Conservation (phyloP, 2,888 invertebrate genomes). For the Euphydryas editha region DNA sequence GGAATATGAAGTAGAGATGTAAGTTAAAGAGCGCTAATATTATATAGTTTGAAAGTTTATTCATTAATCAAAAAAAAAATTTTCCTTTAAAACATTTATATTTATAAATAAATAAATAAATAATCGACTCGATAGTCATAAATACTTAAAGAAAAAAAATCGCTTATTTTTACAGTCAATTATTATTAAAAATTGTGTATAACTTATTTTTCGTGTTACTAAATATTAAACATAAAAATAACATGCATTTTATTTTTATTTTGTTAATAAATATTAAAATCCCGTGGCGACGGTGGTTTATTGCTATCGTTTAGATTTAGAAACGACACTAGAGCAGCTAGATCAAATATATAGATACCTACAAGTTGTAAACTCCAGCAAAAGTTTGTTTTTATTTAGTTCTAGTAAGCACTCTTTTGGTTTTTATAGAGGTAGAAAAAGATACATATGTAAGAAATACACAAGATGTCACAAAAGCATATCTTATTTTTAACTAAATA, state of each 20-base stretch:
- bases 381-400: background rate
- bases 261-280: background rate
- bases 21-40: no score
- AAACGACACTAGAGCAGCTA: background rate
- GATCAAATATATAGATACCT: background rate
- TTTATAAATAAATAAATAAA: no score
- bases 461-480: no score
- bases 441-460: no score
- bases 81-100: no score
- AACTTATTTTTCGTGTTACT: background rate
- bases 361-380: background rate
- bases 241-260: background rate
- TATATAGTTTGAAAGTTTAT: no score
- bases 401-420: no score
- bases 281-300: constrained; percentile 1
- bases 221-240: background rate
- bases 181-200: background rate
- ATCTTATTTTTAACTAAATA: no score
- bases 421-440: no score
- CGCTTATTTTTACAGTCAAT: background rate
- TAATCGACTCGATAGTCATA: no score
- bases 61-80: no score
- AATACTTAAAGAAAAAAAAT: background rate
- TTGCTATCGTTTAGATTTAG: constrained; percentile 2
- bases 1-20: no score